A percentile compares a stretch with the other conserved stretches of the same genome.
Conservation (phyloP, 1,140 invertebrate genomes). For the Drosophila asahinai region DNA sequence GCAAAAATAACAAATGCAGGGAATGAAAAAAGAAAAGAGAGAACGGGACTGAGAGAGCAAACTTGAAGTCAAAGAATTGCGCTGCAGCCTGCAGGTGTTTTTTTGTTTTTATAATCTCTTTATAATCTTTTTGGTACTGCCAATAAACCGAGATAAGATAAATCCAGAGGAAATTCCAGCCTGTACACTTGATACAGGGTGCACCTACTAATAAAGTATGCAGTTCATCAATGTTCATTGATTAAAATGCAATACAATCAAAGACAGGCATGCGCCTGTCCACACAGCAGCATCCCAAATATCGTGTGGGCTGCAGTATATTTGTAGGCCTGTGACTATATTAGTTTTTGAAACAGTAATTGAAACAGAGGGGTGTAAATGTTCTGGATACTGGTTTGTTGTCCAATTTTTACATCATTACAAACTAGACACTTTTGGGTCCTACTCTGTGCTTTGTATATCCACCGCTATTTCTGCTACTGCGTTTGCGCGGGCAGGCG, state of each 20-base stretch:
- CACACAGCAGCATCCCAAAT: constrained; percentile 1
- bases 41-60: constrained; percentile 1
- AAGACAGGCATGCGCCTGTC: constrained; percentile 5
- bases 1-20: not conserved
- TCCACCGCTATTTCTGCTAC: constrained; percentile 59
- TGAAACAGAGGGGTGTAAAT: not conserved
- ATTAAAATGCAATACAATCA: constrained; percentile 29
- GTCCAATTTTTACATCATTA: constrained; percentile 44
- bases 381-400: not conserved
- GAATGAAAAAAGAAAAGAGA: constrained; percentile 1
- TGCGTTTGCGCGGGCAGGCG: constrained; percentile 63
- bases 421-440: not conserved
- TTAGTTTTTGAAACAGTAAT: not conserved
- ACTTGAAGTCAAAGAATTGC: constrained; percentile 11
- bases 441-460: constrained; percentile 44
- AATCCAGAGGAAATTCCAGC: constrained; percentile 12
- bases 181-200: constrained; percentile 13
- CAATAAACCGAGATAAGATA: constrained; percentile 29
- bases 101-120: constrained; percentile 19
- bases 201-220: not conserved
- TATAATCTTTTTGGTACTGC: not conserved
- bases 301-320: not conserved
- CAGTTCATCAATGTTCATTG: constrained; percentile 23
- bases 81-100: constrained; percentile 46
- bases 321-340: not conserved